Percentiles rank a stretch among this genome's conserved stretches.
These are phyloP conservation scores for Idaea dimidiata DNA, from an alignment of 2,888 invertebrate genomes.

Conservation along the genomic window DNA sequence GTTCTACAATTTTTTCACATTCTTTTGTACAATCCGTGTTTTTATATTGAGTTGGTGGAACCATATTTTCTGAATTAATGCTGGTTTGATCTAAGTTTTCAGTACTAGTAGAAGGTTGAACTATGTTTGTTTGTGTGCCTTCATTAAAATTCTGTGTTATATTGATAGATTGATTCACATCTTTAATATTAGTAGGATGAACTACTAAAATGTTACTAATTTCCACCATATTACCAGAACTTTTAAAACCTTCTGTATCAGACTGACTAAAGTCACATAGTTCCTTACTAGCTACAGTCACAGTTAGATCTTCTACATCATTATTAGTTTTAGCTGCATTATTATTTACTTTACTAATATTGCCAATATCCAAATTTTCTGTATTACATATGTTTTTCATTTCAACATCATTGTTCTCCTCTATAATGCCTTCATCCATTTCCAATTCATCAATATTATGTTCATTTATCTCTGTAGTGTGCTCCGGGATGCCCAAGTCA, in stretches of 20 bases:
- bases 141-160: background rate
- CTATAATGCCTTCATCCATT: background rate
- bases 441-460: background rate
- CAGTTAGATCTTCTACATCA: no score
- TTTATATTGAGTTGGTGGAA: no score
- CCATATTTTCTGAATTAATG: background rate
- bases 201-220: no score
- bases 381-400: background rate
- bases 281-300: no score
- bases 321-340: background rate
- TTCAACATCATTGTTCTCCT: background rate
- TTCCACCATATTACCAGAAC: no score
- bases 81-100: background rate
- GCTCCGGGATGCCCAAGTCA: background rate
- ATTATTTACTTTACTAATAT: background rate
- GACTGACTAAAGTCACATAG: no score
- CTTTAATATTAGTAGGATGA: no score
- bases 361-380: background rate
- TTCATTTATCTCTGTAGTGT: background rate
- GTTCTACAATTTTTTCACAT: no score
- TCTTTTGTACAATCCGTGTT: no score
- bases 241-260: no score
- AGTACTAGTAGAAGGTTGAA: background rate
- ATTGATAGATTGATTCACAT: no score
- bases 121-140: background rate